phyloP scores from a whole-genome alignment of 2,888 invertebrate species.

The Resseliella maxima region DNA sequence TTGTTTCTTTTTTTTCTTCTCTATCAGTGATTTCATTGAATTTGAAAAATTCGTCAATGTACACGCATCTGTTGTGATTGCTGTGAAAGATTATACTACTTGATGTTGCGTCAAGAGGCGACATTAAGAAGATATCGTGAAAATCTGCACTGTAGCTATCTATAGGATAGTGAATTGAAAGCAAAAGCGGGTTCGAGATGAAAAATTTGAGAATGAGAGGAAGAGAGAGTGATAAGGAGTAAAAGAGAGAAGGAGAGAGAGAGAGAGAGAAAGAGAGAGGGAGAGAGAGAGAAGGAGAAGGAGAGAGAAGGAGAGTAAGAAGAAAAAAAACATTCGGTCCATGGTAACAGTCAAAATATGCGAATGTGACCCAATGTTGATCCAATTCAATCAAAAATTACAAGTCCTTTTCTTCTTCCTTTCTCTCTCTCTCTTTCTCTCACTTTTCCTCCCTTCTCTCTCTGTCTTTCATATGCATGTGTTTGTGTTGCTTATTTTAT shows the following conservation, averaged over 20 bases:
- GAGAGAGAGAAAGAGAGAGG: too few relatives aligned
- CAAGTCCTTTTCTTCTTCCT: background rate
- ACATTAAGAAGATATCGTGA: slow-evolving; percentile 32
- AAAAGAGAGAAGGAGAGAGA: too few relatives aligned
- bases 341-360: background rate
- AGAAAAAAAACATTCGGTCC: background rate
- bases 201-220: too few relatives aligned
- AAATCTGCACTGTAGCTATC: background rate
- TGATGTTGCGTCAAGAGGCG: slow-evolving; percentile 16
- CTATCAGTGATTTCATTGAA: slow-evolving; percentile 8
- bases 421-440: background rate
- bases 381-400: slow-evolving; percentile 19
- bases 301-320: too few relatives aligned
- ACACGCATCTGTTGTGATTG: background rate
- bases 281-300: too few relatives aligned
- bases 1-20: background rate
- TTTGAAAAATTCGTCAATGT: slow-evolving; percentile 1
- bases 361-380: slow-evolving; percentile 51
- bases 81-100: background rate
- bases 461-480: background rate
- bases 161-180: background rate
- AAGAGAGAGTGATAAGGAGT: too few relatives aligned
- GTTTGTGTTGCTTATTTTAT: background rate
- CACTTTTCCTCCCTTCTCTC: too few relatives aligned
- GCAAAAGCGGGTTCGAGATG: too few relatives aligned